Evolutionary conservation across 2,797 vertebrate species (phyloP).

Genomic region (Glossophaga mutica): DNA sequence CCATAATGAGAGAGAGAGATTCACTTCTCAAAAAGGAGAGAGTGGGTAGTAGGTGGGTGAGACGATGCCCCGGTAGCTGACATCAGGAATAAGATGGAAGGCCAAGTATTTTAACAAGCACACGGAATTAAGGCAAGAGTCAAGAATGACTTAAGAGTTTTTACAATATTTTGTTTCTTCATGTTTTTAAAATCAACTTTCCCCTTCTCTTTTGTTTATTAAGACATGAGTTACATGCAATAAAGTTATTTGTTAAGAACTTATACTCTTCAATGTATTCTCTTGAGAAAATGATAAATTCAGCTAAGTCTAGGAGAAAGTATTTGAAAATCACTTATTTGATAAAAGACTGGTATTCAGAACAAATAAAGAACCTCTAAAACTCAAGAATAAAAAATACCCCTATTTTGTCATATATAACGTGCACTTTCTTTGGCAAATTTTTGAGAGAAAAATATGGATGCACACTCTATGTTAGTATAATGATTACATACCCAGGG

Average conservation of each 20-base stretch:
- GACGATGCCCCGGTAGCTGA: accelerated
- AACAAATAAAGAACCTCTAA: neutral
- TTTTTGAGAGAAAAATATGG: too few species aligned
- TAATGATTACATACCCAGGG: too few species aligned
- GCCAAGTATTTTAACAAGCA: neutral
- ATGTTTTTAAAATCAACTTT: neutral
- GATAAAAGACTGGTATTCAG: neutral
- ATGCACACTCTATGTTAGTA: too few species aligned
- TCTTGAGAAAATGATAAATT: conserved; percentile 11
- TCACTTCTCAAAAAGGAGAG: neutral
- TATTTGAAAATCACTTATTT: neutral
- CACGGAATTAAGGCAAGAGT: neutral
- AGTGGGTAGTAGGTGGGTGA: neutral
- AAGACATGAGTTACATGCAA: neutral
- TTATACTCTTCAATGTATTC: neutral
- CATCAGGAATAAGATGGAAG: neutral
- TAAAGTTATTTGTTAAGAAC: neutral
- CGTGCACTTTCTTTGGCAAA: too few species aligned
- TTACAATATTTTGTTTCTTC: neutral
- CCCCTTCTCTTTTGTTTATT: neutral
- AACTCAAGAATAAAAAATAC: neutral
- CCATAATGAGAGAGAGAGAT: neutral
- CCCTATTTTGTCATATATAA: too few species aligned
- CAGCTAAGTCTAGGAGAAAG: neutral
- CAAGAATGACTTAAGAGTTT: neutral